Conservation (phyloP, 2,888 invertebrate genomes). For the Pheosia tremula region DNA sequence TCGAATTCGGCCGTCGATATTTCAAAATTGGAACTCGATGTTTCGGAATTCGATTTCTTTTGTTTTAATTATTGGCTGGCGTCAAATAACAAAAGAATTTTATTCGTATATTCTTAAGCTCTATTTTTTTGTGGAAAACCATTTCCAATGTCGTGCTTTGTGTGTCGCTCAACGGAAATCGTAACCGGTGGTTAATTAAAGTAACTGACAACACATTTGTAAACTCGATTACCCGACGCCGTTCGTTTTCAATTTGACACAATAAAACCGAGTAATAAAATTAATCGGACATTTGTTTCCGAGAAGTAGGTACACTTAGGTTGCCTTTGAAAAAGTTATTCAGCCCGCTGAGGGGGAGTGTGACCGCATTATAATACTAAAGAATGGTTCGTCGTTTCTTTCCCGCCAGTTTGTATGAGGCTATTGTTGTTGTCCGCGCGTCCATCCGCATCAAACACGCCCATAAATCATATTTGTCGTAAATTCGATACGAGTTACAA, state of each 20-base stretch:
- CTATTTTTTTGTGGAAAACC: not conserved
- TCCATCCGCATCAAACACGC: slow-evolving; percentile 80
- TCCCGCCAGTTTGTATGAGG: slow-evolving; percentile 64
- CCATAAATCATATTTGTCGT: slow-evolving; percentile 82
- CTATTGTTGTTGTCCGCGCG: slow-evolving; percentile 79
- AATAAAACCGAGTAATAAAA: slow-evolving; percentile 45
- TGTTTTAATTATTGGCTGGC: not conserved
- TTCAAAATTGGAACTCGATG: slow-evolving; percentile 31
- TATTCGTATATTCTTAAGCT: too few species aligned
- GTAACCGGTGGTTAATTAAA: slow-evolving; percentile 38
- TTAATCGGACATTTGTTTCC: slow-evolving; percentile 62
- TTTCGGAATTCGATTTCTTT: slow-evolving; percentile 15
- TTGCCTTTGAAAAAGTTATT: slow-evolving; percentile 65
- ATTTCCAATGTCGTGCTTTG: not conserved
- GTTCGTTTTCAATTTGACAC: slow-evolving; percentile 48
- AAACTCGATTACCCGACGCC: slow-evolving; percentile 32
- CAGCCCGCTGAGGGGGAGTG: slow-evolving; percentile 53
- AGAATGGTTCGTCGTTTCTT: slow-evolving; percentile 65
- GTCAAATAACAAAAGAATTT: too few species aligned
- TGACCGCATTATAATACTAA: slow-evolving; percentile 80
- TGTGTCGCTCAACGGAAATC: slow-evolving; percentile 40
- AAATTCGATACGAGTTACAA: slow-evolving; percentile 81
- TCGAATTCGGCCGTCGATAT: slow-evolving; percentile 64
- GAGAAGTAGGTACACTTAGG: slow-evolving; percentile 44
- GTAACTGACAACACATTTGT: slow-evolving; percentile 22